Evolutionary conservation across 2,888 invertebrate species (phyloP).

Genomic region (Parnassius glacialis): DNA sequence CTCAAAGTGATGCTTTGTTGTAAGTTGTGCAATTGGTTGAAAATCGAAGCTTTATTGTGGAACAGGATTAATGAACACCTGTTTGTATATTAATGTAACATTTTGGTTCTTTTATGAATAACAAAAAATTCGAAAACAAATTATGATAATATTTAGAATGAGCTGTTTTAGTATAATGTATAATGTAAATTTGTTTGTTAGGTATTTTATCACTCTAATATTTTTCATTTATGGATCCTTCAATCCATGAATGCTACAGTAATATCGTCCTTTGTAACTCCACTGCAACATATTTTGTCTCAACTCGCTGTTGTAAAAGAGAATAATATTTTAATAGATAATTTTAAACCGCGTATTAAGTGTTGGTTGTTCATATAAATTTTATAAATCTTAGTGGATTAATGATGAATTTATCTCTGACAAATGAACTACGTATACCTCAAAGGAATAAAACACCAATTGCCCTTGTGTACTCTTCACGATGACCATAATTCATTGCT

Average conservation of each 20-base stretch:
- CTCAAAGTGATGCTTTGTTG: background rate
- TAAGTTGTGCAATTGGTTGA: background rate
- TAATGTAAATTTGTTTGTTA: background rate
- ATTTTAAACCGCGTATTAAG: constrained; percentile 52
- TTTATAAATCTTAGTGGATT: constrained; percentile 47
- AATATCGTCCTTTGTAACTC: constrained; percentile 1
- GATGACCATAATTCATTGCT: constrained; percentile 4
- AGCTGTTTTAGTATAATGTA: no score
- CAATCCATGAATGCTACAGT: background rate
- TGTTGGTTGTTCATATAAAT: constrained; percentile 53
- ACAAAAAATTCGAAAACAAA: no score
- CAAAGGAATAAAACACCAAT: constrained; percentile 6
- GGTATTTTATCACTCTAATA: background rate
- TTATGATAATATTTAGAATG: no score
- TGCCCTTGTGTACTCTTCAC: constrained; percentile 11
- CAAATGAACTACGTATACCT: constrained; percentile 19
- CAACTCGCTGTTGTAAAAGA: constrained; percentile 40
- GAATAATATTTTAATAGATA: constrained; percentile 58
- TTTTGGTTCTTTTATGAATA: no score
- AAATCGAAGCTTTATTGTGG: background rate
- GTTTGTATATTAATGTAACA: no score
- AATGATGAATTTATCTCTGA: constrained; percentile 29
- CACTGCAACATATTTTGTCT: constrained; percentile 31
- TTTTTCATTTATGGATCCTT: background rate
- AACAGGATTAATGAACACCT: no score